Percentiles rank a stretch among this genome's conserved stretches.
These are phyloP conservation scores for Serilophus lunatus DNA, from an alignment of 2,113 vertebrate species.

Conservation along the genomic window DNA sequence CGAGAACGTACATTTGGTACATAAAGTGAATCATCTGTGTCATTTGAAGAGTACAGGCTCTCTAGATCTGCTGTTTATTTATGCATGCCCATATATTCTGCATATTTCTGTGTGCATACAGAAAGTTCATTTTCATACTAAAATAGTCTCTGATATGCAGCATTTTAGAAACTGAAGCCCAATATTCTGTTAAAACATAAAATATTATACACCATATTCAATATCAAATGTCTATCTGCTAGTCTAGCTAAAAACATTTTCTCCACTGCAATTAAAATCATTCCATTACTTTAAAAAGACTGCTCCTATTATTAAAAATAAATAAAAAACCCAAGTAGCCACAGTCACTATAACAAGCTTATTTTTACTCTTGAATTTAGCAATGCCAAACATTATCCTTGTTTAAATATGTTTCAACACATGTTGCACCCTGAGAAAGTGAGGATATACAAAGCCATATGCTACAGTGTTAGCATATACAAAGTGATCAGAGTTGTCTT, in stretches of 20 bases:
- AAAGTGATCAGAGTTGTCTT: background rate
- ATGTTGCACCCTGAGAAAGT: background rate
- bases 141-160: background rate
- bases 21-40: background rate
- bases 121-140: background rate
- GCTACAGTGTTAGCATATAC: background rate
- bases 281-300: background rate
- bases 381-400: background rate
- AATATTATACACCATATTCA: background rate
- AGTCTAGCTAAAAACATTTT: conserved; percentile 36
- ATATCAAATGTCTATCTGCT: conserved; percentile 18
- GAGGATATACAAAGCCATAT: background rate
- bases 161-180: conserved; percentile 12
- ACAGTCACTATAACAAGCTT: background rate
- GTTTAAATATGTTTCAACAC: background rate
- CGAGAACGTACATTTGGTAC: background rate
- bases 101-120: background rate
- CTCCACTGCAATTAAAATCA: conserved; percentile 31
- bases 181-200: conserved; percentile 15
- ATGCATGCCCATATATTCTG: background rate
- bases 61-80: background rate
- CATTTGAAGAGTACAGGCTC: background rate
- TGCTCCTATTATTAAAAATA: background rate
- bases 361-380: too few relatives aligned
- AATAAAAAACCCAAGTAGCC: background rate